Conservation (phyloP, 2,797 vertebrate genomes). For the Petrocephalus sullivani region DNA sequence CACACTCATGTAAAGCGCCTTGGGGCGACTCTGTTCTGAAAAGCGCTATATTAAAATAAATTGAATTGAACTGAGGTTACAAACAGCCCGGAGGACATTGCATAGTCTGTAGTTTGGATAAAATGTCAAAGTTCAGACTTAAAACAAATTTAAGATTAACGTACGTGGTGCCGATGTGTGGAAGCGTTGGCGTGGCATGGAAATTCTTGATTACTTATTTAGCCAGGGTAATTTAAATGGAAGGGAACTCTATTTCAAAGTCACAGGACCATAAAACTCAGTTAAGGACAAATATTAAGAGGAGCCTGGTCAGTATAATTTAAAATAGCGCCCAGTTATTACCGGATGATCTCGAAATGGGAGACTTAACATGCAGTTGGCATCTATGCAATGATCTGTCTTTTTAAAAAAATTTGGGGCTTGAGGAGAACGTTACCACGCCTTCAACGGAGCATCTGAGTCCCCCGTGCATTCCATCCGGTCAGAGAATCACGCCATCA, state of each 20-base stretch:
- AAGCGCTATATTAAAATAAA: too few relatives aligned
- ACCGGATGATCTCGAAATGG: conserved; percentile 17
- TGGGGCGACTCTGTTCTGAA: too few relatives aligned
- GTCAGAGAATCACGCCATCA: conserved; percentile 22
- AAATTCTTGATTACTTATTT: not conserved
- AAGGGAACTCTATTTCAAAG: not conserved
- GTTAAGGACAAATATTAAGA: not conserved
- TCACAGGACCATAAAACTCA: not conserved
- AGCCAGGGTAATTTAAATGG: not conserved
- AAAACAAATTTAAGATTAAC: not conserved
- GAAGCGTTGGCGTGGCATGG: not conserved
- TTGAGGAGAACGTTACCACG: not conserved
- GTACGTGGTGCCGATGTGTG: not conserved
- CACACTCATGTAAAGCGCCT: too few relatives aligned
- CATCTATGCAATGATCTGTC: conserved; percentile 46
- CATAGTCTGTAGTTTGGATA: not conserved
- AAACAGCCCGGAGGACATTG: not conserved
- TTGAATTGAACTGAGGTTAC: not conserved
- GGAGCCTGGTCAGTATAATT: not conserved
- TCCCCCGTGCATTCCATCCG: not conserved
- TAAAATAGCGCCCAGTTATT: not conserved
- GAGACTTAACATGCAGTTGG: conserved; percentile 41
- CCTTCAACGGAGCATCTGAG: conserved; percentile 3
- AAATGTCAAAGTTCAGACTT: not conserved
- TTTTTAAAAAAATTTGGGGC: conserved; percentile 38